Base-by-base conservation (phyloP, 2,113 vertebrate species). In the Chascanopsetta lugubris region DNA sequence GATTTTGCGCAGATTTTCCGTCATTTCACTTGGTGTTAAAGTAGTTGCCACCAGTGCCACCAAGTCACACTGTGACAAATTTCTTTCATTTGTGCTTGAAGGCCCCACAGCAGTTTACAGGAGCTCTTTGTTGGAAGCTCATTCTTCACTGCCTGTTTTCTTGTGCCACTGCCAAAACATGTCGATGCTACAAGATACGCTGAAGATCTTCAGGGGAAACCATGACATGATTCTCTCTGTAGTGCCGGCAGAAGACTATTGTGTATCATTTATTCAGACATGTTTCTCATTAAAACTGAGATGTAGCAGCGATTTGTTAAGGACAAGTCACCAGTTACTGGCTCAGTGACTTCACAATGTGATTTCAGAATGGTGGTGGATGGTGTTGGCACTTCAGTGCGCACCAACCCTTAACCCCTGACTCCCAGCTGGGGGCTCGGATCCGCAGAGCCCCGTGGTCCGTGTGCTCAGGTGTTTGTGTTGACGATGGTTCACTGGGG, bases 391-490 rank as follows among this genome's bases (percentile, higher is more conserved):
- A 80, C n/a, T n/a, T 64, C 73, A 22, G 24, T 78, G 69, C 70
- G 68, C 45, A 80, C 47, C 75, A 82, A 83, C 72, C 88, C 84
- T 85, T 88, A 85, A 87, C 89, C 86, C 70, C 66, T 77, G 80
- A 83, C 83, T 85, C 90, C 80, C 90, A 90, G 86, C 76, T 80
- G 84, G 47, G 59, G 50, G 69, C 77, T 42, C 72, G 84, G 83
- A 82, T 51, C 49, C 77, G 72, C 87, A 77, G 75, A n/a, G 25
- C 62, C 63, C 29, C 61, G 61, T 75, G 70, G 72, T 79, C 69
- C 80, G 78, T 61, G 53, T 36, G 13, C 68, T 85, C 84, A 80
- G 84, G 69, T 88, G 88, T 86, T 87, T 75, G 80, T 79, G 65
- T 69, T 40, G 49, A 43, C 69, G 62, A 80, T 32, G 26, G 46